Percentiles rank a stretch among this genome's conserved stretches.
Evolutionary conservation across 2,797 vertebrate genomes (phyloP).

Genomic region (Diglossa cyanea): DNA sequence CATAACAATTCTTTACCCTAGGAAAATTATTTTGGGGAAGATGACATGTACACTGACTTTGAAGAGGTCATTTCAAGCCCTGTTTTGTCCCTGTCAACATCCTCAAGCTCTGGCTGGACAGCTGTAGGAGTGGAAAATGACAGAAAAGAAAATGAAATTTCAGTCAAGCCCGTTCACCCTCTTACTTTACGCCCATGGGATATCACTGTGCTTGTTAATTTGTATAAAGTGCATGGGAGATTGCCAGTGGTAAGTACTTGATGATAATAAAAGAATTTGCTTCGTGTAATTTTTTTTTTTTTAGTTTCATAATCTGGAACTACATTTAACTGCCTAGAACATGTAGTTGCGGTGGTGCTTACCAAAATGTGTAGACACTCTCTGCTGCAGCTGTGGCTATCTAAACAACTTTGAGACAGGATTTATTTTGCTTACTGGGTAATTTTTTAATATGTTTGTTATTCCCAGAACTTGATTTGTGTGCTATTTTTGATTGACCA

Average conservation of each 20-base stretch:
- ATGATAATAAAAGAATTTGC: neutral
- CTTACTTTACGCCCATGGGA: constrained; percentile 94
- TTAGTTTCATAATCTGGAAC: neutral
- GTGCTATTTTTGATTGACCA: neutral
- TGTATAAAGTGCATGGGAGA: constrained; percentile 97
- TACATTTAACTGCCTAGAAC: neutral
- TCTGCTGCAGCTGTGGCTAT: neutral
- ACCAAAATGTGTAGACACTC: neutral
- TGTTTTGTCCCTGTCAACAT: constrained; percentile 88
- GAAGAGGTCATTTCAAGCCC: constrained; percentile 92
- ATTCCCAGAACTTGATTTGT: neutral
- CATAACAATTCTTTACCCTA: constrained; percentile 42
- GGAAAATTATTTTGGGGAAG: constrained; percentile 99
- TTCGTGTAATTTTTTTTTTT: neutral
- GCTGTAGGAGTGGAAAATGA: constrained; percentile 87
- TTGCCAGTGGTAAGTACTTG: constrained; percentile 86
- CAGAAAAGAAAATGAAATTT: constrained; percentile 75
- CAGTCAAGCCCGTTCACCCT: constrained; percentile 81
- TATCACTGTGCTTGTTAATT: constrained; percentile 95
- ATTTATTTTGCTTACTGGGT: neutral
- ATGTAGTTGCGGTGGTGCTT: neutral
- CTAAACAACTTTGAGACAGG: neutral
- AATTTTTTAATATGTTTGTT: neutral
- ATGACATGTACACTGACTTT: constrained; percentile 98
- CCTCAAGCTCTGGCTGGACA: constrained; percentile 92